These are phyloP conservation scores for Lemur catta DNA, from an alignment of 2,797 vertebrate genomes.

Conservation along the genomic window DNA sequence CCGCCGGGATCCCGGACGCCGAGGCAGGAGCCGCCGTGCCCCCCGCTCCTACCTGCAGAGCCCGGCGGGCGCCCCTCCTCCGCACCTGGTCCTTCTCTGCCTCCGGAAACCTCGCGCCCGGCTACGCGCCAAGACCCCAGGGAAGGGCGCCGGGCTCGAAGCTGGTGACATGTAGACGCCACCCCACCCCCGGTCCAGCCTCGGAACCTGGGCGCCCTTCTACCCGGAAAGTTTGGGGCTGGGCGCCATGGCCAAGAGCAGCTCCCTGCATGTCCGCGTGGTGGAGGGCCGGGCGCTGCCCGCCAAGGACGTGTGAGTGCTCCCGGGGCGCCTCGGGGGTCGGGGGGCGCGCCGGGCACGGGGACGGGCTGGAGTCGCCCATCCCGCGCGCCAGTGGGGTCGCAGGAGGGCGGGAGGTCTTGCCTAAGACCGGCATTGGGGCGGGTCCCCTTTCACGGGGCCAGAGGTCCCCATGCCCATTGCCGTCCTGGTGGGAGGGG, in stretches of 20 bases:
- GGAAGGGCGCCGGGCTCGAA: constrained; percentile 10
- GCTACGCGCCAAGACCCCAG: not conserved
- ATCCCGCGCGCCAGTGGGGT: not conserved
- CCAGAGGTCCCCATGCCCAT: not conserved
- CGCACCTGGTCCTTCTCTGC: not conserved
- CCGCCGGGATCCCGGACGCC: not conserved
- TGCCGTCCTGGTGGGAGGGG: not conserved
- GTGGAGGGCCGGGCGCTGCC: constrained; percentile 93
- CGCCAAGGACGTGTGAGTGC: constrained; percentile 94
- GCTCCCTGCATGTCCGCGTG: constrained; percentile 92
- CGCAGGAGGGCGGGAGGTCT: not conserved
- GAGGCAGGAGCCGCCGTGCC: not conserved
- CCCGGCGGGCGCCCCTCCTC: not conserved
- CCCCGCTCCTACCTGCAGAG: constrained; percentile 68
- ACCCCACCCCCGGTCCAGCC: not conserved
- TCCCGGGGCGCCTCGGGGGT: not conserved
- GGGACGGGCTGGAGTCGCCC: not conserved
- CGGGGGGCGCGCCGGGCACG: not conserved
- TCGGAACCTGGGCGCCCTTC: constrained; percentile 2
- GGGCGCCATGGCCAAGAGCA: constrained; percentile 90
- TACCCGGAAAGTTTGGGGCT: constrained; percentile 69
- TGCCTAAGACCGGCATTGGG: not conserved
- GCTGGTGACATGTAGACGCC: constrained; percentile 58
- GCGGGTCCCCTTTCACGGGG: not conserved
- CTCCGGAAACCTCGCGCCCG: not conserved